These are phyloP conservation scores for Phrynocephalus vlangalii DNA, from an alignment of 2,797 vertebrate genomes.

Conservation along the genomic window DNA sequence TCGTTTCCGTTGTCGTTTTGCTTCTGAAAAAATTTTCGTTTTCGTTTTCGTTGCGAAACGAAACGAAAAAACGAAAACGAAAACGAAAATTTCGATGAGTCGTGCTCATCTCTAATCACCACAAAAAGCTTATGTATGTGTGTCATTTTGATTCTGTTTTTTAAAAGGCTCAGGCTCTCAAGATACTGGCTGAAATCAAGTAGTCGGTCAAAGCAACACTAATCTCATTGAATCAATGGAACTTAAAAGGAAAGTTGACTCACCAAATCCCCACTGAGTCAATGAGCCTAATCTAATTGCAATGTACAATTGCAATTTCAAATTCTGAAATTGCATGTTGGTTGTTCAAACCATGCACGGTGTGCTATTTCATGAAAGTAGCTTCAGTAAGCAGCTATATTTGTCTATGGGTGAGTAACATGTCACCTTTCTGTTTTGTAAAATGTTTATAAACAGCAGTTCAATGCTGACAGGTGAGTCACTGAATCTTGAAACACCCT, in stretches of 20 bases:
- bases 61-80: too few relatives aligned
- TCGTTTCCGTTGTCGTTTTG: too few relatives aligned
- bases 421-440: background rate
- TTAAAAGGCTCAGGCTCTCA: background rate
- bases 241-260: too few relatives aligned
- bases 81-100: too few relatives aligned
- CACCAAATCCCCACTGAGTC: too few relatives aligned
- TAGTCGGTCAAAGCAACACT: too few relatives aligned
- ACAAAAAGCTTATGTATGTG: background rate
- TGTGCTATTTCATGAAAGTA: background rate
- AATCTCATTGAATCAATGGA: background rate
- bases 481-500: background rate
- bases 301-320: background rate
- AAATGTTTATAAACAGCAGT: background rate
- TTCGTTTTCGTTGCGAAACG: too few relatives aligned
- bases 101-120: too few relatives aligned
- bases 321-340: background rate
- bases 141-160: background rate
- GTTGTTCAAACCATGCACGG: background rate
- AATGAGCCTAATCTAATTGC: too few relatives aligned
- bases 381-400: background rate
- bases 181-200: too few relatives aligned
- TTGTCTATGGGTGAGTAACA: background rate
- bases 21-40: too few relatives aligned
- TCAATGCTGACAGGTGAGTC: background rate